phyloP scores from a whole-genome alignment of 2,797 vertebrate genomes.

The Parauchenoglanis ngamensis region DNA sequence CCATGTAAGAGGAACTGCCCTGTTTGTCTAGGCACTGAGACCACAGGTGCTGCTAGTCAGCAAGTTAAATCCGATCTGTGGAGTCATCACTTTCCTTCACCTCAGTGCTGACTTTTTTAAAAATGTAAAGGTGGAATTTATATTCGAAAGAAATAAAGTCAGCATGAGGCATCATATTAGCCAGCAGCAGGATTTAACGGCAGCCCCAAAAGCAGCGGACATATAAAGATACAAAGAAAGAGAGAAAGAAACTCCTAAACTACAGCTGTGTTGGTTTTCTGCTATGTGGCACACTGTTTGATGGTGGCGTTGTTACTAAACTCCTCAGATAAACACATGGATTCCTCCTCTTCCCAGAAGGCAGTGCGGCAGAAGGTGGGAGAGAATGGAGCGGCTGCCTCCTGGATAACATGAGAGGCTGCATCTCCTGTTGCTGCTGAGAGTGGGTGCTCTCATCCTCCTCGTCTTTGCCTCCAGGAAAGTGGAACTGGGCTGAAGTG shows the following conservation, averaged over 20 bases:
- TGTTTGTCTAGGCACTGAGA: conserved; percentile 21
- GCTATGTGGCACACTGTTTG: conserved; percentile 64
- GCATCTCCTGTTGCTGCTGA: conserved; percentile 81
- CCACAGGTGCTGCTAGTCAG: conserved; percentile 20
- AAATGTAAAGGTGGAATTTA: neutral
- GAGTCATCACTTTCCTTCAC: conserved; percentile 12
- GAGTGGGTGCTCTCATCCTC: conserved; percentile 72
- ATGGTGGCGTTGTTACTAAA: conserved; percentile 63
- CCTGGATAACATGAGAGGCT: conserved; percentile 82
- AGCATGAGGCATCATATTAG: conserved; percentile 9
- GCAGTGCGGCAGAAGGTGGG: conserved; percentile 32
- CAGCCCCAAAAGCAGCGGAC: conserved; percentile 9
- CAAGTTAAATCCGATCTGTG: neutral
- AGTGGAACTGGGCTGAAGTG: conserved; percentile 70
- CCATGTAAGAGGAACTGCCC: conserved; percentile 26
- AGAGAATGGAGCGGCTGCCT: conserved; percentile 69
- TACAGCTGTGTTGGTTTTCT: conserved; percentile 77
- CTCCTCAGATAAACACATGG: conserved; percentile 78
- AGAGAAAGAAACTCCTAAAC: neutral
- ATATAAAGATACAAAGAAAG: conserved; percentile 17
- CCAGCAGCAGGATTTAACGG: conserved; percentile 13
- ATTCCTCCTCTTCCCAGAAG: conserved; percentile 74
- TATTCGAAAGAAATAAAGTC: conserved; percentile 23
- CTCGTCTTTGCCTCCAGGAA: conserved; percentile 67
- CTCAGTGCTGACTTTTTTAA: conserved; percentile 2